Conservation (phyloP, 2,113 vertebrate genomes). For the Mugil cephalus region DNA sequence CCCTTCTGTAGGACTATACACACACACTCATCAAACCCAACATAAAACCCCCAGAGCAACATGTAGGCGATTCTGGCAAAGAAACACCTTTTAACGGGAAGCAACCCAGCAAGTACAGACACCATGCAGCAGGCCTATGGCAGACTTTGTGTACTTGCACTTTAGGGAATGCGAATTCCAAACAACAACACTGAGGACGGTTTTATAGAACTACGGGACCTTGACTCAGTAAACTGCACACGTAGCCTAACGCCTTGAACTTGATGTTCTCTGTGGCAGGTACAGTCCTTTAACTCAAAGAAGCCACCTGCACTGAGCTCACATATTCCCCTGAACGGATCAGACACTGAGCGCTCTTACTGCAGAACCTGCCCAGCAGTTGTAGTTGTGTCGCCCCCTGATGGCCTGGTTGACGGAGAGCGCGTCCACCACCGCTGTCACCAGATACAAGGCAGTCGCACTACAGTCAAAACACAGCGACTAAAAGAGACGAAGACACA, state of each 20-base stretch:
- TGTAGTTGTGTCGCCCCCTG: slow-evolving; percentile 89
- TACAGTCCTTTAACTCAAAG: too few relatives aligned
- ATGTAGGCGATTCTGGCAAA: too few relatives aligned
- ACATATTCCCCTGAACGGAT: not conserved
- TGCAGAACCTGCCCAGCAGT: slow-evolving; percentile 93
- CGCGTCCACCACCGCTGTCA: slow-evolving; percentile 87
- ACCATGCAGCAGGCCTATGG: not conserved
- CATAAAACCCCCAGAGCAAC: too few relatives aligned
- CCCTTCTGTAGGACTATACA: too few relatives aligned
- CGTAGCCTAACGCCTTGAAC: too few relatives aligned
- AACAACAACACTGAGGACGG: too few relatives aligned
- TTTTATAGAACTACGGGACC: too few relatives aligned
- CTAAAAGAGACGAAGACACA: slow-evolving; percentile 70
- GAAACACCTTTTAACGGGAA: too few relatives aligned
- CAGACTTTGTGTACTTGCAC: not conserved
- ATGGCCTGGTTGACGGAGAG: slow-evolving; percentile 83
- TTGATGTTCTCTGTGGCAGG: not conserved
- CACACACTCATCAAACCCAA: too few relatives aligned
- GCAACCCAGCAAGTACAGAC: not conserved
- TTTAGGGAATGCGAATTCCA: too few relatives aligned
- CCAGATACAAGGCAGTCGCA: slow-evolving; percentile 89
- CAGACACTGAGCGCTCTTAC: slow-evolving; percentile 78
- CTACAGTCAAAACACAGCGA: slow-evolving; percentile 90
- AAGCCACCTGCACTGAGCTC: not conserved
- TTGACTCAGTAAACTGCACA: too few relatives aligned